Evolutionary conservation across 2,888 invertebrate genomes (phyloP).

Genomic region (Folsomia manolachei): DNA sequence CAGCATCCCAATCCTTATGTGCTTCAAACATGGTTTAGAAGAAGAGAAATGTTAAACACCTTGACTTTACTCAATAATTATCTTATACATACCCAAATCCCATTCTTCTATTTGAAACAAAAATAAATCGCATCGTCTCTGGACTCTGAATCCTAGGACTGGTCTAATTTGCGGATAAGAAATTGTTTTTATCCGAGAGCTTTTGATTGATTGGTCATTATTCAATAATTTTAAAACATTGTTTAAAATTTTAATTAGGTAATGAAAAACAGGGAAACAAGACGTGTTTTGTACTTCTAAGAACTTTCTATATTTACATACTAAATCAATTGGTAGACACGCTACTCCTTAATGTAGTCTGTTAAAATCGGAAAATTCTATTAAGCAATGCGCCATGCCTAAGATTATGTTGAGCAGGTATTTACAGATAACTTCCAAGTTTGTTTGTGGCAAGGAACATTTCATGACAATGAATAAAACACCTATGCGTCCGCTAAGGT

Average conservation of each 20-base stretch:
- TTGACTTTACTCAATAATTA: conserved; percentile 18
- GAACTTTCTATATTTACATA: background rate
- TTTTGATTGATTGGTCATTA: background rate
- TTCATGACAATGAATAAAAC: no score
- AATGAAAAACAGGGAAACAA: background rate
- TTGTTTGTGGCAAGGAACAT: no score
- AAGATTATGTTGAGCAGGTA: no score
- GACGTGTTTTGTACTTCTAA: background rate
- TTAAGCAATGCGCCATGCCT: no score
- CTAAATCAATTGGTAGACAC: background rate
- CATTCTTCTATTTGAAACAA: conserved; percentile 23
- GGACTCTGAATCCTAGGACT: conserved; percentile 21
- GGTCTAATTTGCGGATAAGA: background rate
- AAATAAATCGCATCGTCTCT: conserved; percentile 25
- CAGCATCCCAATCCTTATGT: conserved; percentile 84
- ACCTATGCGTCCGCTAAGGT: no score
- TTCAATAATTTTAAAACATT: background rate
- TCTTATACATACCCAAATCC: background rate
- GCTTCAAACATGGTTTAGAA: conserved; percentile 91
- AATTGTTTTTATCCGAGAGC: background rate
- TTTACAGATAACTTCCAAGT: no score
- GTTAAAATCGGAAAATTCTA: background rate
- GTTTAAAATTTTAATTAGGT: no score
- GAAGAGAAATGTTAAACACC: conserved; percentile 84
- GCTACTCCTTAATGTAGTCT: background rate